Conservation (phyloP, 2,113 vertebrate species). For the Mirounga angustirostris region DNA sequence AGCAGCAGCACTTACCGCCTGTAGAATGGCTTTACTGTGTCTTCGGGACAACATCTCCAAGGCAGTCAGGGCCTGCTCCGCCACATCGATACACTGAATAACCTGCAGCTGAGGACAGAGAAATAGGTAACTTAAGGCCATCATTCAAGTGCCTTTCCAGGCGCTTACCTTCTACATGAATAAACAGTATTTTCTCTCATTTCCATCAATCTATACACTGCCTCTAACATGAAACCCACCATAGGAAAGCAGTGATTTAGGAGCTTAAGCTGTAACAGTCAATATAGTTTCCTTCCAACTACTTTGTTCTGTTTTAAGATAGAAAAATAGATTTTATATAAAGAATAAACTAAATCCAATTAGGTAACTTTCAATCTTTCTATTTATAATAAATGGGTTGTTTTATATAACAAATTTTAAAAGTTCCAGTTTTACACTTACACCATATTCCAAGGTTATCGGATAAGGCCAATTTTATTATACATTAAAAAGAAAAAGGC, state of each 20-base stretch:
- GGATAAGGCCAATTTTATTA: slow-evolving; percentile 16
- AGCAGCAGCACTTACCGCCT: slow-evolving; percentile 92
- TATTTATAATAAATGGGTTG: background rate
- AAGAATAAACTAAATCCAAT: background rate
- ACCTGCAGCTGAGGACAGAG: slow-evolving; percentile 94
- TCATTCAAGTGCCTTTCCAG: background rate
- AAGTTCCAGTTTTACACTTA: background rate
- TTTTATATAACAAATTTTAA: background rate
- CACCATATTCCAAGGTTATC: background rate
- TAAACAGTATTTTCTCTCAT: background rate
- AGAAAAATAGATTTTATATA: background rate
- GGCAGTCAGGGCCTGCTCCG: slow-evolving; percentile 98
- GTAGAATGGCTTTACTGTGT: slow-evolving; percentile 99
- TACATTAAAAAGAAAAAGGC: background rate
- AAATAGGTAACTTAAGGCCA: background rate
- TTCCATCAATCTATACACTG: background rate
- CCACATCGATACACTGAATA: slow-evolving; percentile 99
- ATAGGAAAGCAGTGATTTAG: background rate
- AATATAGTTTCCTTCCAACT: background rate
- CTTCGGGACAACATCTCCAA: slow-evolving; percentile 98
- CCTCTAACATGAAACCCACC: slow-evolving; percentile 5
- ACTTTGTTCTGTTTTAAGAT: background rate
- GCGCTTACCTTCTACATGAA: background rate
- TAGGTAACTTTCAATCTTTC: background rate
- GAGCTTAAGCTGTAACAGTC: background rate